These are phyloP conservation scores for Syngnathus typhle DNA, from an alignment of 2,113 vertebrate species.

Conservation along the genomic window DNA sequence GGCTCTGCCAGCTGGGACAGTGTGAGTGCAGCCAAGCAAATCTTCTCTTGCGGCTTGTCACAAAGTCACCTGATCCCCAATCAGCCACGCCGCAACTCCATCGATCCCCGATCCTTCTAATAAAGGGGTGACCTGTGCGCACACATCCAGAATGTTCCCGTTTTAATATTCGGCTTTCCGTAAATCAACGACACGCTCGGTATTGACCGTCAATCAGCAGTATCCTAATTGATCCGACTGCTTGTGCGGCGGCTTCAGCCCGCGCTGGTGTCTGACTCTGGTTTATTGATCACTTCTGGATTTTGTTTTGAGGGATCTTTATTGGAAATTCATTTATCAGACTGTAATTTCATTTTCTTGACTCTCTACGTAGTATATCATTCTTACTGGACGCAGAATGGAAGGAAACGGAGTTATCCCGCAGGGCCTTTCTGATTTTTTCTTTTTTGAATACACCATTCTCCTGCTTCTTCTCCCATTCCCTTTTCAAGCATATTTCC, in stretches of 20 bases:
- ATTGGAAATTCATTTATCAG: conserved; percentile 69
- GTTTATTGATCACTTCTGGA: conserved; percentile 55
- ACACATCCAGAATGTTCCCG: conserved; percentile 12
- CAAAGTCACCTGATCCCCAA: conserved; percentile 47
- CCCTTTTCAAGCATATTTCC: conserved; percentile 14
- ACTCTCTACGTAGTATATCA: conserved; percentile 54
- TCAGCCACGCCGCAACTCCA: conserved; percentile 54
- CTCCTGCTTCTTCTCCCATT: conserved; percentile 18
- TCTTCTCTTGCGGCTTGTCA: conserved; percentile 45
- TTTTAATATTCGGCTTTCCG: conserved; percentile 56
- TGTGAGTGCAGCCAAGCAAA: conserved; percentile 41
- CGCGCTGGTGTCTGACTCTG: conserved; percentile 37
- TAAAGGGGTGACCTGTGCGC: conserved; percentile 38
- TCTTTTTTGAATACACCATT: background rate
- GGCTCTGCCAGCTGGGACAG: conserved; percentile 26
- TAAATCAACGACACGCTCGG: too few species aligned
- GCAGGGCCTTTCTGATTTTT: conserved; percentile 10
- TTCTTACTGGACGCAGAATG: conserved; percentile 58
- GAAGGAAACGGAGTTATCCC: conserved; percentile 51
- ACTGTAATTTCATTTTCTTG: conserved; percentile 70
- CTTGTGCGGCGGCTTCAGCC: conserved; percentile 37
- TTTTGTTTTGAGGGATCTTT: conserved; percentile 61
- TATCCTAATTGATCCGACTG: conserved; percentile 55
- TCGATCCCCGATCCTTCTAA: conserved; percentile 62
- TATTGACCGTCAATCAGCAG: conserved; percentile 60